Evolutionary conservation across 2,797 vertebrate species (phyloP).

Genomic region (Paramormyrops hopkinsi): DNA sequence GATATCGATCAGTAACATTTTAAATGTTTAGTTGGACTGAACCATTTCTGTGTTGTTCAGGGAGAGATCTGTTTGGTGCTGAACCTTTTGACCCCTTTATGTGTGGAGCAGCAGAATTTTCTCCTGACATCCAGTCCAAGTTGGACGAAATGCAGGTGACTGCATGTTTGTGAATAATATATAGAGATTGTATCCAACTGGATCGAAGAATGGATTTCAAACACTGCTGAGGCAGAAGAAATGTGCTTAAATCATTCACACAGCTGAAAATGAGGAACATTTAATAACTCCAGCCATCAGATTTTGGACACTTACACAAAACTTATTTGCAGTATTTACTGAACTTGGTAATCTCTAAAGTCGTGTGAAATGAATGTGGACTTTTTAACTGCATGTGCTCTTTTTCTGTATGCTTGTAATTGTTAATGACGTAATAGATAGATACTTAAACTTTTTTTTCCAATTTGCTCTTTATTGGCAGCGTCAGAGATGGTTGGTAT

Average conservation of each 20-base stretch:
- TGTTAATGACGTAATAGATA: neutral
- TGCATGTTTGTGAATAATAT: constrained; percentile 28
- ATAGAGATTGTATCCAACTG: constrained; percentile 21
- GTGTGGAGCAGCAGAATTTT: constrained; percentile 90
- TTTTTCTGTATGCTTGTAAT: neutral
- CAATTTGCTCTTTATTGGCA: constrained; percentile 52
- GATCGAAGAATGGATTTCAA: constrained; percentile 27
- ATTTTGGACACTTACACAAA: neutral
- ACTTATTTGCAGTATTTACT: neutral
- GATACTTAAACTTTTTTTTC: constrained; percentile 18
- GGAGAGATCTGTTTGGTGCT: constrained; percentile 90
- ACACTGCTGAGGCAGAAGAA: constrained; percentile 9
- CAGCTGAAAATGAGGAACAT: neutral
- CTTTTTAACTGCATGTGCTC: neutral
- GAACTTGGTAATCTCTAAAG: neutral
- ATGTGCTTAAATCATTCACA: neutral
- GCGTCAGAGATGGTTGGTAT: constrained; percentile 99
- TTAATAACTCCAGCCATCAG: neutral
- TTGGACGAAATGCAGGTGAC: constrained; percentile 99
- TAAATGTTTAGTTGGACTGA: neutral
- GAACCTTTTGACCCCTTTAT: constrained; percentile 97
- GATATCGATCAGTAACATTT: neutral
- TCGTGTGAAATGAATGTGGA: neutral
- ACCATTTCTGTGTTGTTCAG: constrained; percentile 51
- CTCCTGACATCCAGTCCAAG: constrained; percentile 94